These are phyloP conservation scores for Papilio aristodemus DNA, from an alignment of 1,140 invertebrate genomes.

Conservation along the genomic window DNA sequence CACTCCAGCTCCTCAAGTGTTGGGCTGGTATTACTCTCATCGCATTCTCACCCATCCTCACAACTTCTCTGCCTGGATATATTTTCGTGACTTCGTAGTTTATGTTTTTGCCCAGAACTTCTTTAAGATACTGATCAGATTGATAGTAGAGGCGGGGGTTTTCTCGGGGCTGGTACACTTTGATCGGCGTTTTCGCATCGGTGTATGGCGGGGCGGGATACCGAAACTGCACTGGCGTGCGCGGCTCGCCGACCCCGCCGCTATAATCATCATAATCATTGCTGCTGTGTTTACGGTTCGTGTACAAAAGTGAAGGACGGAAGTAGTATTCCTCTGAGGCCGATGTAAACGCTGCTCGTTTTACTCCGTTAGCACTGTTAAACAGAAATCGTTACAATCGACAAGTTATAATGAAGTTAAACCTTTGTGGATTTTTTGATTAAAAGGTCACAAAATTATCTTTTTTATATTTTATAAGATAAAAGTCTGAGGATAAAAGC, in stretches of 20 bases:
- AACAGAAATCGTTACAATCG: background rate
- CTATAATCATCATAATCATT: slow-evolving; percentile 70
- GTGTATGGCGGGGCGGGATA: slow-evolving; percentile 39
- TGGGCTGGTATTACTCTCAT: slow-evolving; percentile 38
- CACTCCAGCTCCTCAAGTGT: slow-evolving; percentile 40
- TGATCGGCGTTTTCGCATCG: slow-evolving; percentile 43
- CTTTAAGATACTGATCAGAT: slow-evolving; percentile 67
- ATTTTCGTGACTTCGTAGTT: slow-evolving; percentile 55
- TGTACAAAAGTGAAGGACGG: slow-evolving; percentile 41
- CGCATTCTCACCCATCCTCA: slow-evolving; percentile 44
- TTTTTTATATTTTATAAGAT: too few species aligned
- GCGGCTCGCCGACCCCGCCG: slow-evolving; percentile 49
- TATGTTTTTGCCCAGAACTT: slow-evolving; percentile 54
- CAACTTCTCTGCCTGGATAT: slow-evolving; percentile 61
- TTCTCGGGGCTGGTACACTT: slow-evolving; percentile 63
- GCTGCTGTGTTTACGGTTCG: slow-evolving; percentile 37
- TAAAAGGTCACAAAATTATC: too few species aligned
- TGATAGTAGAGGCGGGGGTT: slow-evolving; percentile 71
- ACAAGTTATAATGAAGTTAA: background rate
- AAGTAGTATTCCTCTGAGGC: slow-evolving; percentile 34
- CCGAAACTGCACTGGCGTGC: slow-evolving; percentile 45
- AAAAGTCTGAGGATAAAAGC: too few species aligned
- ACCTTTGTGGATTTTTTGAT: too few species aligned
- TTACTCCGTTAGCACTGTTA: slow-evolving; percentile 13
- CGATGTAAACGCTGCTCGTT: slow-evolving; percentile 33